Evolutionary conservation across 1,140 invertebrate species (phyloP).

Genomic region (Rhopalosiphum maidis): DNA sequence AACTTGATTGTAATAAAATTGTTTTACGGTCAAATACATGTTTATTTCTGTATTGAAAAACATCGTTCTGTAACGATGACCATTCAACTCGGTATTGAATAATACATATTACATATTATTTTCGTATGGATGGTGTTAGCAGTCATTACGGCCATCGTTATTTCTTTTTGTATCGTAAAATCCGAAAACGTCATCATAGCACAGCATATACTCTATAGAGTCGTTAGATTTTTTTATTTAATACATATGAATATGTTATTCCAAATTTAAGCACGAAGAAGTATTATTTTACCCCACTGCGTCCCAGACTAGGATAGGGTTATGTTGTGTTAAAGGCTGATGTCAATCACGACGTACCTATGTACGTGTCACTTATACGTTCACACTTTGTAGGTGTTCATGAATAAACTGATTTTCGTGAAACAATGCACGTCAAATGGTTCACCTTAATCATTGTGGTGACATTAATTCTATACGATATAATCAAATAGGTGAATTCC

Average conservation of each 20-base stretch:
- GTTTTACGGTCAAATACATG: neutral
- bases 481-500: neutral
- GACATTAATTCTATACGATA: neutral
- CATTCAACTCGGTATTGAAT: constrained; percentile 23
- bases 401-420: neutral
- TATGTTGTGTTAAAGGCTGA: neutral
- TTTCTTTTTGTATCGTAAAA: neutral
- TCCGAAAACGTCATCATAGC: neutral
- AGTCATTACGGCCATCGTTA: neutral
- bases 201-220: neutral
- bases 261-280: neutral
- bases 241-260: neutral
- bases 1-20: constrained; percentile 27
- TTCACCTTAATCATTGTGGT: neutral
- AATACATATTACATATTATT: neutral
- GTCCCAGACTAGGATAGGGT: neutral
- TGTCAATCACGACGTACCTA: neutral
- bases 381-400: neutral
- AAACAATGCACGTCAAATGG: neutral
- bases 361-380: neutral
- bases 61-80: neutral
- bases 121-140: neutral
- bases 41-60: neutral
- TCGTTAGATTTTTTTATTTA: neutral
- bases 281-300: neutral